phyloP scores from a whole-genome alignment of 2,888 invertebrate genomes.

The Scaptomyza caliginosa region DNA sequence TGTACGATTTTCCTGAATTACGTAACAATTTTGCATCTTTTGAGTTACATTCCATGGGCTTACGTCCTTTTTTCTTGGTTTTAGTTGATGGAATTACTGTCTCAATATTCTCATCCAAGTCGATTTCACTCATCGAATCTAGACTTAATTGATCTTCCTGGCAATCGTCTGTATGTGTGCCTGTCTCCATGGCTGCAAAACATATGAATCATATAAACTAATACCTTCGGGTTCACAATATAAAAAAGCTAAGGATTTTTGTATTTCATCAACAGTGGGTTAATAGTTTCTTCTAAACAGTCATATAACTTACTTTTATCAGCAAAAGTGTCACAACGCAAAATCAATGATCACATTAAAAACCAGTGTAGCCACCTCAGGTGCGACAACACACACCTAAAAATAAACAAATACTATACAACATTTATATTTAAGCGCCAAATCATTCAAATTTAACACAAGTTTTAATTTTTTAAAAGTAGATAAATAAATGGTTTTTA shows the following conservation, averaged over 20 bases:
- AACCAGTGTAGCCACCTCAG: too few species aligned
- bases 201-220: background rate
- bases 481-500: too few species aligned
- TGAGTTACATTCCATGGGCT: background rate
- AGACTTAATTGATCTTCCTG: background rate
- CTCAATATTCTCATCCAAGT: background rate
- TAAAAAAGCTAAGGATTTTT: background rate
- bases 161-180: background rate
- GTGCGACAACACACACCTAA: too few species aligned
- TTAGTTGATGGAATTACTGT: background rate
- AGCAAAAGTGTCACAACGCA: background rate
- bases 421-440: too few species aligned
- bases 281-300: background rate
- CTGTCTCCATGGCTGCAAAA: background rate
- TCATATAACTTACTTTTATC: background rate
- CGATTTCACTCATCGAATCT: background rate
- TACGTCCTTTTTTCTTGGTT: background rate
- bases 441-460: too few species aligned
- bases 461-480: too few species aligned
- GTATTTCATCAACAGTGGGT: background rate
- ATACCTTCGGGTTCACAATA: background rate
- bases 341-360: background rate
- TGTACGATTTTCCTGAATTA: background rate
- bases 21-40: background rate
- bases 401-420: too few species aligned